Evolutionary conservation across 2,888 invertebrate species (phyloP), one percentile per base, ranked within the genome.

Genomic region (Atherix ibis): DNA sequence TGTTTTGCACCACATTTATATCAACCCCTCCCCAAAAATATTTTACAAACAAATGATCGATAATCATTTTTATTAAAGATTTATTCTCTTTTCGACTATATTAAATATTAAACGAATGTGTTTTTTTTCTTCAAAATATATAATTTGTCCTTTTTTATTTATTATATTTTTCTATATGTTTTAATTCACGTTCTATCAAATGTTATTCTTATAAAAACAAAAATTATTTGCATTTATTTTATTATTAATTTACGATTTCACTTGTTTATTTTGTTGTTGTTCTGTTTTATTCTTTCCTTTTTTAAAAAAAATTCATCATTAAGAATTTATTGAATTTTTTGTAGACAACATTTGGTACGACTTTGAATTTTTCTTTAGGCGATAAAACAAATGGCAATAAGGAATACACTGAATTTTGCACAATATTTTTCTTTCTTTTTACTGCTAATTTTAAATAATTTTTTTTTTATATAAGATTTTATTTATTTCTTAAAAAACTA

Each of bases 41-140:
- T 41, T 56, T 56, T 24, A 58, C 48, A 36, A 60, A 43, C 48
- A 50, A 55, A 37, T 56, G 54, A 37, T 56, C 54, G 41, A 49
- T 45, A 37, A 54, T 44, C 51, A 53, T 51, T 43, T n/a, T n/a
- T 48, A n/a, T n/a, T n/a, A n/a, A n/a, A n/a, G n/a, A n/a, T n/a
- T n/a, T n/a, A n/a, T n/a, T n/a, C n/a, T n/a, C n/a, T n/a, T n/a
- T n/a, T n/a, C n/a, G n/a, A n/a, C n/a, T n/a, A n/a, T n/a, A n/a
- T n/a, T n/a, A n/a, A n/a, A n/a, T n/a, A n/a, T n/a, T n/a, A n/a
- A n/a, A n/a, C n/a, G n/a, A n/a, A n/a, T n/a, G n/a, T n/a, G n/a
- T n/a, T n/a, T n/a, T n/a, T n/a, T n/a, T n/a, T n/a, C n/a, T n/a
- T n/a, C n/a, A n/a, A n/a, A n/a, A n/a, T n/a, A n/a, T n/a, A n/a